These are phyloP conservation scores for Papilio polyxenes DNA, from an alignment of 1,140 invertebrate species.

Conservation along the genomic window DNA sequence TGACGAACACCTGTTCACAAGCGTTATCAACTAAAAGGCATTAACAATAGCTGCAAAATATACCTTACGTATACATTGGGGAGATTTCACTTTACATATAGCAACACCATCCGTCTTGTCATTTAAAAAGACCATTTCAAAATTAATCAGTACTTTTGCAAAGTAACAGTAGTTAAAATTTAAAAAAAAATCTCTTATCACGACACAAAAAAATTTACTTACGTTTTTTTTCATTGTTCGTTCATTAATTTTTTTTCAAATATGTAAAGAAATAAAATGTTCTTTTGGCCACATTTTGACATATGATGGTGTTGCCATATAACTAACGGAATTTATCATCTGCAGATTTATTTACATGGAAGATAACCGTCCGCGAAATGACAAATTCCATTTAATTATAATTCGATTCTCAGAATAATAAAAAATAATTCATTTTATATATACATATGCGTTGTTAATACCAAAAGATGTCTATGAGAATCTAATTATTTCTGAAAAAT, in stretches of 20 bases:
- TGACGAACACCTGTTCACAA: conserved; percentile 48
- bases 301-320: conserved; percentile 16
- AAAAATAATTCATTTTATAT: conserved; percentile 9
- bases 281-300: neutral
- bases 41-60: conserved; percentile 36
- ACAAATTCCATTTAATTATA: neutral
- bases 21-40: conserved; percentile 37
- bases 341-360: conserved; percentile 28
- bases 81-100: conserved; percentile 39
- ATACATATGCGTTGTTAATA: neutral
- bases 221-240: too few relatives aligned
- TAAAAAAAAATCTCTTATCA: neutral
- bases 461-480: neutral
- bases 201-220: neutral
- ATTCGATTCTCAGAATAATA: conserved; percentile 20
- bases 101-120: conserved; percentile 39
- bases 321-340: neutral
- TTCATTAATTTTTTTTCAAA: neutral
- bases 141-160: neutral
- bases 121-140: neutral
- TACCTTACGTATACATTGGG: conserved; percentile 35
- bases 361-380: conserved; percentile 14
- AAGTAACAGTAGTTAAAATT: neutral
- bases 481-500: conserved; percentile 1
- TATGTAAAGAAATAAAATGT: neutral